These are phyloP conservation scores for Xylophagus ater DNA, from an alignment of 2,888 invertebrate species.

Conservation along the genomic window DNA sequence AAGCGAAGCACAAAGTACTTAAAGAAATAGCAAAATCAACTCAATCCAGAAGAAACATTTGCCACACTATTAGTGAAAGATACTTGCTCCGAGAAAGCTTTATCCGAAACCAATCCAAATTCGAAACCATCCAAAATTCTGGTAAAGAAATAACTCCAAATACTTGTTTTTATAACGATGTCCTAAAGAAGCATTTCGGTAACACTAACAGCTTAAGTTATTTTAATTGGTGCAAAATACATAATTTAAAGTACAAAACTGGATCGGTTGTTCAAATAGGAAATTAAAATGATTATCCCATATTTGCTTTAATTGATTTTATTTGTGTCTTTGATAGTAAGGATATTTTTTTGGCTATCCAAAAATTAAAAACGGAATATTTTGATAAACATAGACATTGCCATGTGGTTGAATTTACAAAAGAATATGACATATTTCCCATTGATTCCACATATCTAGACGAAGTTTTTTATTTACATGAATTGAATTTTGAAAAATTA, in stretches of 20 bases:
- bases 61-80: conserved; percentile 4
- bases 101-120: too few relatives aligned
- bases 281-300: conserved; percentile 1
- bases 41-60: conserved; percentile 4
- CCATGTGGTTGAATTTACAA: conserved; percentile 5
- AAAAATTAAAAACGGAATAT: conserved; percentile 1
- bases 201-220: background rate
- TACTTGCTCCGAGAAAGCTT: conserved; percentile 4
- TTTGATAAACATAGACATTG: conserved; percentile 4
- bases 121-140: too few relatives aligned
- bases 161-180: too few relatives aligned
- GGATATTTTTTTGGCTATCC: background rate
- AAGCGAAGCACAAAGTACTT: conserved; percentile 6
- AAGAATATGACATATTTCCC: too few relatives aligned
- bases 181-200: background rate
- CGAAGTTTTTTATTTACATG: too few relatives aligned
- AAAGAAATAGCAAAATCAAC: conserved; percentile 7
- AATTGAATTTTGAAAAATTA: too few relatives aligned
- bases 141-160: too few relatives aligned
- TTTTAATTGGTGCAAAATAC: background rate
- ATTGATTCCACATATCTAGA: too few relatives aligned
- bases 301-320: conserved; percentile 1
- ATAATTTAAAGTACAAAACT: background rate
- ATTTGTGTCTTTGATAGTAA: conserved; percentile 1
- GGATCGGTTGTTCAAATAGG: conserved; percentile 1